Evolutionary conservation across 2,888 invertebrate species (phyloP).

Genomic region (Drosophila mulleri): DNA sequence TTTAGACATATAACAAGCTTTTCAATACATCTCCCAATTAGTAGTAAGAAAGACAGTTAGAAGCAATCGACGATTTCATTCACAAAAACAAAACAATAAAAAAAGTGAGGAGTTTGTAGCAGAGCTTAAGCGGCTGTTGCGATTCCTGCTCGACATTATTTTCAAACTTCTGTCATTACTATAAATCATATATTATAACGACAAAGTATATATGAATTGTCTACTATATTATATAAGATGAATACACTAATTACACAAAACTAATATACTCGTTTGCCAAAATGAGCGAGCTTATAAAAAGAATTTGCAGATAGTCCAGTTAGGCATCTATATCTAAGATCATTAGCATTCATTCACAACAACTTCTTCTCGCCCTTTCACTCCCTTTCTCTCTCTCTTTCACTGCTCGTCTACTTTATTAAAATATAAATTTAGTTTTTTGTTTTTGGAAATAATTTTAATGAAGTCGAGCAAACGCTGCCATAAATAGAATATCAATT

Average conservation of each 20-base stretch:
- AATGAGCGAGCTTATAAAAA: neutral
- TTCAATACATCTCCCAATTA: conserved; percentile 38
- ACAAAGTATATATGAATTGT: no score
- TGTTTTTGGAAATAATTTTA: conserved; percentile 58
- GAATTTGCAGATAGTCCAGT: conserved; percentile 46
- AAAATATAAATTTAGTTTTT: conserved; percentile 49
- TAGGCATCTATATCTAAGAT: conserved; percentile 24
- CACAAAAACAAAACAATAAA: conserved; percentile 34
- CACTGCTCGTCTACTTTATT: conserved; percentile 18
- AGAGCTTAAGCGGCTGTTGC: neutral
- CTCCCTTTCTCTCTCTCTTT: conserved; percentile 17
- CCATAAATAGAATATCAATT: conserved; percentile 78
- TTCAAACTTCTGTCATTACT: no score
- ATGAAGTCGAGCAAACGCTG: conserved; percentile 61
- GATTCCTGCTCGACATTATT: no score
- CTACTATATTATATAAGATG: neutral
- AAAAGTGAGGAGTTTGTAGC: neutral
- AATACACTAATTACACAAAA: neutral
- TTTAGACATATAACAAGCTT: conserved; percentile 25
- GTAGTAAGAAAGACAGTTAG: conserved; percentile 63
- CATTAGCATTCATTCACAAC: conserved; percentile 51
- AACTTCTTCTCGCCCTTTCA: conserved; percentile 22
- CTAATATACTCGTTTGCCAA: neutral
- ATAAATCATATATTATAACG: no score
- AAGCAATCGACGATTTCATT: conserved; percentile 62